Percentiles rank a stretch among this genome's conserved stretches.
phyloP scores from a whole-genome alignment of 2,113 vertebrate genomes.

The Gorsachius goisagi region DNA sequence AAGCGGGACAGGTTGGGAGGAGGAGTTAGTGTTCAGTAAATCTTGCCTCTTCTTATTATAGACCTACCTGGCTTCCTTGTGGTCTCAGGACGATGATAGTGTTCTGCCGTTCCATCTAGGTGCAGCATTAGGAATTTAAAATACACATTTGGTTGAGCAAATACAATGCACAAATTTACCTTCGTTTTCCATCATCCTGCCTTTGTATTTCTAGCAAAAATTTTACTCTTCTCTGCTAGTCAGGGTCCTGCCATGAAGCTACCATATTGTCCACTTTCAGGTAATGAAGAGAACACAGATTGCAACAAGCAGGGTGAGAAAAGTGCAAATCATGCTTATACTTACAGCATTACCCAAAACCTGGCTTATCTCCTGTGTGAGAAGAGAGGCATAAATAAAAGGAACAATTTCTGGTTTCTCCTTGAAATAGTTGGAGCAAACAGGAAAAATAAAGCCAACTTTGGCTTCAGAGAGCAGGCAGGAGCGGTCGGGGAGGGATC shows the following conservation, averaged over 20 bases:
- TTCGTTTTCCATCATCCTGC: neutral
- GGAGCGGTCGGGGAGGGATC: neutral
- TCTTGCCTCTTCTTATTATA: neutral
- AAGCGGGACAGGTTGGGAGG: neutral
- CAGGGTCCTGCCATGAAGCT: neutral
- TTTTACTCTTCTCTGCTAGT: neutral
- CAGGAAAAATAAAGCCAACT: neutral
- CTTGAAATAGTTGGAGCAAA: neutral
- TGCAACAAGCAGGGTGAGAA: neutral
- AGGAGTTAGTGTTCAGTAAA: neutral
- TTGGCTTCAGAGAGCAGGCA: neutral
- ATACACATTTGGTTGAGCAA: neutral
- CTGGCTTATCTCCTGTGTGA: neutral
- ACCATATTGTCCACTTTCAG: neutral
- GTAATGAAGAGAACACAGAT: neutral
- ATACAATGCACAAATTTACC: neutral
- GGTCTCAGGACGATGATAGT: neutral
- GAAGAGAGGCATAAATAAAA: neutral
- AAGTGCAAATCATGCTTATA: neutral
- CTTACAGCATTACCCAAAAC: neutral
- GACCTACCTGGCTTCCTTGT: neutral
- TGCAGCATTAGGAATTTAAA: neutral
- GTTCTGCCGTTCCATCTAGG: conserved; percentile 27
- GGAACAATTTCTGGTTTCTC: neutral
- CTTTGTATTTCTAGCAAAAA: neutral